These are phyloP conservation scores for Paramormyrops kingsleyae DNA, from an alignment of 2,113 vertebrate species.

Conservation along the genomic window DNA sequence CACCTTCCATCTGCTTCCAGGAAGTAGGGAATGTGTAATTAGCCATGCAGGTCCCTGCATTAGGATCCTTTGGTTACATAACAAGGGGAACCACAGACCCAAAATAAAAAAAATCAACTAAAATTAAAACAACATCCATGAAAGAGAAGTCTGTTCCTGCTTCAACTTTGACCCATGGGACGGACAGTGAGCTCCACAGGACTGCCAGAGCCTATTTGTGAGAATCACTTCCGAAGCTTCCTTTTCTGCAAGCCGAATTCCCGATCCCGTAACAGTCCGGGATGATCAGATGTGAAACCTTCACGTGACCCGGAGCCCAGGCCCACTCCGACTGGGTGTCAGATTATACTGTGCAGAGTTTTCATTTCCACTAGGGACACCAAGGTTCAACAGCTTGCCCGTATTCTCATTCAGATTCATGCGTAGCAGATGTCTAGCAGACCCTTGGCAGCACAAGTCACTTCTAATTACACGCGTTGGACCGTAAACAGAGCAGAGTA, in stretches of 20 bases:
- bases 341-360: neutral
- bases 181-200: neutral
- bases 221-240: neutral
- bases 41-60: constrained; percentile 23
- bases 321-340: neutral
- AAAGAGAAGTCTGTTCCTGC: neutral
- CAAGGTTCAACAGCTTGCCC: neutral
- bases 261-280: neutral
- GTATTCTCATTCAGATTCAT: neutral
- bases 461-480: neutral
- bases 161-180: neutral
- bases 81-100: constrained; percentile 18
- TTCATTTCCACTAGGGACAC: neutral
- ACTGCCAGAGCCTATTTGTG: neutral
- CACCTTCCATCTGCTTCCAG: constrained; percentile 21
- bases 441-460: neutral
- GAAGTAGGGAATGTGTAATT: constrained; percentile 21
- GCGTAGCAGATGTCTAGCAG: neutral
- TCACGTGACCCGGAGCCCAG: neutral
- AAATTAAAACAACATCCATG: neutral
- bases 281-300: neutral
- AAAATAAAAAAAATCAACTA: neutral
- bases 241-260: neutral
- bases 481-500: neutral
- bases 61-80: constrained; percentile 25